Conservation (phyloP, 2,797 vertebrate species). For the Thaleichthys pacificus region DNA sequence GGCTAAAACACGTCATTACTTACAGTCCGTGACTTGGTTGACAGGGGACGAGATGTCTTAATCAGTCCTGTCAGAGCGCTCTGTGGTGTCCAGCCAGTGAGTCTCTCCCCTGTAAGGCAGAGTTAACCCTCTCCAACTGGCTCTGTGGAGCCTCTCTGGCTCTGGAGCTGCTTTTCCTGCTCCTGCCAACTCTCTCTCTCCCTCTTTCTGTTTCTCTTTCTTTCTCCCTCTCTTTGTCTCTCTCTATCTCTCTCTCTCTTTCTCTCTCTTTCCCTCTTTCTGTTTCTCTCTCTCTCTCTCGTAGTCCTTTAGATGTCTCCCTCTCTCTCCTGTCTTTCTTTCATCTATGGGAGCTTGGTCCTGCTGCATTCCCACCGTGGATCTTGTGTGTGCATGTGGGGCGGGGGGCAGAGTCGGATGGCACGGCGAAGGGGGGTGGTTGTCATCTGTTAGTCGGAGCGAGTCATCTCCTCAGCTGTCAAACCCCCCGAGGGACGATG, state of each 20-base stretch:
- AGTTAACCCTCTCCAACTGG: background rate
- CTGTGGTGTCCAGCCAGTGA: background rate
- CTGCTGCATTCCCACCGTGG: constrained; percentile 45
- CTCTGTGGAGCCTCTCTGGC: background rate
- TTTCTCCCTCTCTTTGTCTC: constrained; percentile 14
- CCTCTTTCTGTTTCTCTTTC: constrained; percentile 6
- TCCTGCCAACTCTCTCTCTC: constrained; percentile 13
- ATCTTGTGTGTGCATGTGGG: constrained; percentile 11
- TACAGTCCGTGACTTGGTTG: constrained; percentile 13
- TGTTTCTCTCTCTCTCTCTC: background rate
- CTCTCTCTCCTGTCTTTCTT: constrained; percentile 25
- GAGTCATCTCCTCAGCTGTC: constrained; percentile 50
- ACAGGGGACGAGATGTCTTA: constrained; percentile 39
- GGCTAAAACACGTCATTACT: constrained; percentile 1
- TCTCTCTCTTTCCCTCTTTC: background rate
- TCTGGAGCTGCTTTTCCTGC: background rate
- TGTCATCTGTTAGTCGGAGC: constrained; percentile 43
- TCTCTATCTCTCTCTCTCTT: background rate
- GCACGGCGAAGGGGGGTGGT: constrained; percentile 15
- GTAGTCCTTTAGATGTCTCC: background rate
- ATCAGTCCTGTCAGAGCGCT: constrained; percentile 12
- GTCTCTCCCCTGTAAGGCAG: background rate
- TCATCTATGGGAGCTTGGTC: constrained; percentile 31
- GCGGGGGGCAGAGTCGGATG: constrained; percentile 32
- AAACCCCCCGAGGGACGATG: constrained; percentile 39